These are phyloP conservation scores for Octodon degus DNA, from an alignment of 2,113 vertebrate species.

Conservation along the genomic window DNA sequence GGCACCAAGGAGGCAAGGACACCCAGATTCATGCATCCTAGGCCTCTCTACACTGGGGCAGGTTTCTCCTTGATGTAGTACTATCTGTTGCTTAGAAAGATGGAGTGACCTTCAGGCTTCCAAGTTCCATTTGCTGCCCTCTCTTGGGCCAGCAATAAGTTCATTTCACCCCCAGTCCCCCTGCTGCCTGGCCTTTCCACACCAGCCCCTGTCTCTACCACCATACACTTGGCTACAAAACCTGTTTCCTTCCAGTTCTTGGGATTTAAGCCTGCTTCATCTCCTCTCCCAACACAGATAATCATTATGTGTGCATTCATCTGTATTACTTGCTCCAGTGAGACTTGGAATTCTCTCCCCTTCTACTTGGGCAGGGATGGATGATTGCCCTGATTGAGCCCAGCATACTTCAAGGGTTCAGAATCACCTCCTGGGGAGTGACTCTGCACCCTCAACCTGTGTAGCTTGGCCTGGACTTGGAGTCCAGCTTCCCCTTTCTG, in stretches of 20 bases:
- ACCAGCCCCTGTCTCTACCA: not conserved
- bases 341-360: not conserved
- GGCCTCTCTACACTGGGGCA: not conserved
- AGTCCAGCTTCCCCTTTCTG: not conserved
- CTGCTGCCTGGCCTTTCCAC: not conserved
- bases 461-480: not conserved
- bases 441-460: not conserved
- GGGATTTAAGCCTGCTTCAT: not conserved
- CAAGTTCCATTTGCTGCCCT: not conserved
- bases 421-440: fast-evolving
- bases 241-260: not conserved
- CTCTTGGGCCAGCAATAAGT: not conserved
- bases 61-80: not conserved
- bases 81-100: not conserved
- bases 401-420: not conserved
- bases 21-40: not conserved
- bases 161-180: not conserved
- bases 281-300: not conserved
- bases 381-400: not conserved
- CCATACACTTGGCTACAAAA: not conserved
- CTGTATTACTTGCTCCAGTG: not conserved
- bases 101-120: not conserved
- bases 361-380: not conserved
- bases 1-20: not conserved
- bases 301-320: not conserved